Base-by-base conservation (phyloP, 2,113 vertebrate species). In the Xenopus borealis region DNA sequence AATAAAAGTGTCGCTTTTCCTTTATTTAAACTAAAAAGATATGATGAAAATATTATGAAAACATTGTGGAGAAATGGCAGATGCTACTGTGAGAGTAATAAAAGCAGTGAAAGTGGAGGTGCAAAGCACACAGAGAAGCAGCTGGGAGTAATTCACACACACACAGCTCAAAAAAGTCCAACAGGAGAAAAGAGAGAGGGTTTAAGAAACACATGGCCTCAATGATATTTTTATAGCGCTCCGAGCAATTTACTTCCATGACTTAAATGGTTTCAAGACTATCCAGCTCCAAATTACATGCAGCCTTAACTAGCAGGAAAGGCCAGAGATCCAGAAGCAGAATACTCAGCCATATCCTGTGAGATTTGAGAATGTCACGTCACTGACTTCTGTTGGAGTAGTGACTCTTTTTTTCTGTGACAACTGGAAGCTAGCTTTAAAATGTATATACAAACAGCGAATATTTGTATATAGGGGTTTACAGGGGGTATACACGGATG, bases 61-160 rank as follows among this genome's bases (percentile, higher is more conserved):
- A 50, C 47, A 50, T 3, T 12, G 12, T 50, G 47, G 13, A 58
- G 16, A 10, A 58, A 18, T 58, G 55, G 55, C 55, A 58, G 55
- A 58, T 17, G 76, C 82, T 82, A 77, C 78, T 61, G 66, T 45
- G 66, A 68, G 71, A 79, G 81, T 16, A 71, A 47, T 52, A 75
- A 73, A 9, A 62, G 57, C 79, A 81, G 85, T 86, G 50, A 50
- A 71, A 30, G 84, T 81, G 84, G 85, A 91, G 88, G 89, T 90
- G 83, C 74, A 66, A 84, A 91, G 88, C 92, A 91, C 81, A 81
- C 87, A 91, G 86, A 82, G 85, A 40, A 84, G 88, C 93, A 97
- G 95, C 94, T 98, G 95, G 96, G 94, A 97, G 89, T 91, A 89
- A 95, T 96, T 94, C 90, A 83, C 88, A 86, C 90, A 90, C 86